Conservation (phyloP, 2,888 invertebrate species). For the Teleiodes luculella region DNA sequence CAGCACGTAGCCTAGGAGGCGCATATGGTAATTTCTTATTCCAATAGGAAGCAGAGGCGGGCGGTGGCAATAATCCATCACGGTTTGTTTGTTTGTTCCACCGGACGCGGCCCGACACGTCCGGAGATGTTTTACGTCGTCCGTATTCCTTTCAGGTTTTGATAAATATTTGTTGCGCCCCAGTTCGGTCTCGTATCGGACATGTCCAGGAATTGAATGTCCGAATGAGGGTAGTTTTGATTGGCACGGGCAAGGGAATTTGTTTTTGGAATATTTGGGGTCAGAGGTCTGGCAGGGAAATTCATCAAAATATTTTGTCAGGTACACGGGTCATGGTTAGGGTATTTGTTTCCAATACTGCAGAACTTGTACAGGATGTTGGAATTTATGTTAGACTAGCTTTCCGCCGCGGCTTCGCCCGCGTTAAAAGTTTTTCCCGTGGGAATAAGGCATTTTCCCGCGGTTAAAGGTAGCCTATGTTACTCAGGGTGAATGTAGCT, state of each 20-base stretch:
- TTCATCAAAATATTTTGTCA: neutral
- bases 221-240: conserved; percentile 60
- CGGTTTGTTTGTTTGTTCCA: conserved; percentile 55
- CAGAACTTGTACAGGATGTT: neutral
- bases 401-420: too few relatives aligned
- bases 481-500: too few relatives aligned
- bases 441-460: too few relatives aligned
- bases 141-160: conserved; percentile 77
- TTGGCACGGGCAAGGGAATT: conserved; percentile 53
- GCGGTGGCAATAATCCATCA: conserved; percentile 78
- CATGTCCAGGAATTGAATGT: conserved; percentile 75
- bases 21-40: conserved; percentile 79
- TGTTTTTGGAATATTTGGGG: conserved; percentile 13
- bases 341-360: neutral
- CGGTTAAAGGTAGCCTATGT: too few relatives aligned
- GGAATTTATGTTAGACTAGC: too few relatives aligned
- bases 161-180: conserved; percentile 76
- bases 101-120: conserved; percentile 42
- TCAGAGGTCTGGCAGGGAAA: conserved; percentile 1
- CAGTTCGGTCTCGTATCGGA: conserved; percentile 57
- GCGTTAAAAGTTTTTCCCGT: too few relatives aligned
- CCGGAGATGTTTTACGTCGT: conserved; percentile 70
- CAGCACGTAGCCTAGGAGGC: conserved; percentile 55
- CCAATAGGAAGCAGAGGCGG: conserved; percentile 77
- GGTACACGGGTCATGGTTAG: neutral